These are phyloP conservation scores for Sinotaia quadrata DNA, from an alignment of 2,888 invertebrate species.

Conservation along the genomic window DNA sequence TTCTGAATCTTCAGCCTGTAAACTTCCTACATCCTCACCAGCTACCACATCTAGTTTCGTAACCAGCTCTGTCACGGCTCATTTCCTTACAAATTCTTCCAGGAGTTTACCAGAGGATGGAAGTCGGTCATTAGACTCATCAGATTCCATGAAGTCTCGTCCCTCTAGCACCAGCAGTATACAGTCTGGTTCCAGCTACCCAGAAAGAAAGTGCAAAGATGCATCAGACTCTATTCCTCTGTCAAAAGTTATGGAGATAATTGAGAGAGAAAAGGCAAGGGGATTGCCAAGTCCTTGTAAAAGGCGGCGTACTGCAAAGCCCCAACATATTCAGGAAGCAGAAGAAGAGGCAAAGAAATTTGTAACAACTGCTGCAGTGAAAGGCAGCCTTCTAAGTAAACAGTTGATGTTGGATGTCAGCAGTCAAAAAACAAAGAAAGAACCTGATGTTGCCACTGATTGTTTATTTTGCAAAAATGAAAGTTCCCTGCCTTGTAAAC, in stretches of 20 bases:
- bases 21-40: too few relatives aligned
- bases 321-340: constrained; percentile 25
- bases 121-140: constrained; percentile 2
- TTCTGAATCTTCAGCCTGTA: too few relatives aligned
- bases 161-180: constrained; percentile 17
- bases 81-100: constrained; percentile 8
- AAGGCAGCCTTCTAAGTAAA: too few relatives aligned
- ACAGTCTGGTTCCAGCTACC: constrained; percentile 3
- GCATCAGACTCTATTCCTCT: constrained; percentile 8
- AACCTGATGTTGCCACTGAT: too few relatives aligned
- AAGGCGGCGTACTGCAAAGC: constrained; percentile 22
- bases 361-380: constrained; percentile 6
- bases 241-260: constrained; percentile 36
- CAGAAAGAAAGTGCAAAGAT: constrained; percentile 17
- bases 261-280: constrained; percentile 33
- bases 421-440: too few relatives aligned
- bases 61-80: background rate
- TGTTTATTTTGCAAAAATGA: background rate
- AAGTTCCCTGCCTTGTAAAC: background rate
- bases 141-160: constrained; percentile 5
- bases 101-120: background rate
- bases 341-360: constrained; percentile 26
- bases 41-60: too few relatives aligned
- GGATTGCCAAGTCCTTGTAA: constrained; percentile 22
- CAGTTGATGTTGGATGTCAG: too few relatives aligned